These are phyloP conservation scores for Ascidia mentula DNA, from an alignment of 23 tunicate genomes.

Conservation along the genomic window DNA sequence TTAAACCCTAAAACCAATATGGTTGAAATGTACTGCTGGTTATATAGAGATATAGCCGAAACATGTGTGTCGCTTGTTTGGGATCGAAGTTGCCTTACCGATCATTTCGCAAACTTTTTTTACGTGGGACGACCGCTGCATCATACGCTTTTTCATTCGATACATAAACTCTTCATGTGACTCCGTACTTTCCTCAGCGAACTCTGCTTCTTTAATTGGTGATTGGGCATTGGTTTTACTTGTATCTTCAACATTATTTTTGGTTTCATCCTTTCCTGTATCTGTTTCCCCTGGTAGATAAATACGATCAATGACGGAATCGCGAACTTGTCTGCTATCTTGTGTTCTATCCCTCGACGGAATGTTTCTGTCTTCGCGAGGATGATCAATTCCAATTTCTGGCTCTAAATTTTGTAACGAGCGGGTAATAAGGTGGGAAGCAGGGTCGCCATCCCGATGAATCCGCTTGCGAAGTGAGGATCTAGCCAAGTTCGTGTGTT, in stretches of 20 bases:
- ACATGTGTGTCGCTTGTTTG: background rate
- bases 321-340: no score
- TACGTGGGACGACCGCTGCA: background rate
- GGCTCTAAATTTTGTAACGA: no score
- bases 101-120: background rate
- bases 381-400: no score
- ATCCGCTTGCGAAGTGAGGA: background rate
- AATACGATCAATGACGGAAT: no score
- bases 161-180: slow-evolving; percentile 29
- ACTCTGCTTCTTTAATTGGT: background rate
- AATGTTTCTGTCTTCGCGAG: no score
- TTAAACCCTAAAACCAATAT: slow-evolving; percentile 36
- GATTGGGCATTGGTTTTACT: background rate
- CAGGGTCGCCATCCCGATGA: no score
- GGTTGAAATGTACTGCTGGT: no score
- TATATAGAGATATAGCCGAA: no score
- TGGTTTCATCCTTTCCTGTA: background rate
- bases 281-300: no score
- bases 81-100: background rate
- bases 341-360: no score
- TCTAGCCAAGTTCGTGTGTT: background rate
- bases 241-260: background rate
- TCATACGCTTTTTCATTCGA: slow-evolving; percentile 42
- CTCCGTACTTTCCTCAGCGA: background rate
- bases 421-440: no score